These are phyloP conservation scores for Eilema griseolum DNA, from an alignment of 2,888 invertebrate genomes.

Conservation along the genomic window DNA sequence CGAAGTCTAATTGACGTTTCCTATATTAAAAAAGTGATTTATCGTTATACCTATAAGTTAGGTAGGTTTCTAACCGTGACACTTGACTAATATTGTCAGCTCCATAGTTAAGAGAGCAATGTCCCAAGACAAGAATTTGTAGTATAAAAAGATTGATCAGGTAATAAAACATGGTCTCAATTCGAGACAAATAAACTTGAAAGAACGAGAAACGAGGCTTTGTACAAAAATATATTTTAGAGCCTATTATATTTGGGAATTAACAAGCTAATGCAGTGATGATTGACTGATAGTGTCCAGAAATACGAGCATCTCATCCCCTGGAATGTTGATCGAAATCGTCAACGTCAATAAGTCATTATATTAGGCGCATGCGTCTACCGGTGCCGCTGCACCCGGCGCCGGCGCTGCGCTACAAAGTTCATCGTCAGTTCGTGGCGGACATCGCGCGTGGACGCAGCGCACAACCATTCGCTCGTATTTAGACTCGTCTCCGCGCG, in stretches of 20 bases:
- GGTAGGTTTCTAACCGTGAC: neutral
- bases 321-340: constrained; percentile 71
- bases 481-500: constrained; percentile 53
- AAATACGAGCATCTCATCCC: constrained; percentile 71
- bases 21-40: no score
- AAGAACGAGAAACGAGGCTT: constrained; percentile 27
- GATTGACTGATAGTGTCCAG: constrained; percentile 69
- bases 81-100: constrained; percentile 53
- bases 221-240: constrained; percentile 20
- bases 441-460: constrained; percentile 69
- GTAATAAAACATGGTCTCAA: constrained; percentile 20
- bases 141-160: constrained; percentile 28
- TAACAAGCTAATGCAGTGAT: constrained; percentile 38
- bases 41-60: no score
- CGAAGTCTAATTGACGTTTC: no score
- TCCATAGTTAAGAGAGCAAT: constrained; percentile 75
- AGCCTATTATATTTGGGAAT: constrained; percentile 26
- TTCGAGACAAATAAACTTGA: constrained; percentile 20
- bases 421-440: constrained; percentile 64
- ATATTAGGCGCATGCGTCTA: constrained; percentile 64
- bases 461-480: constrained; percentile 44
- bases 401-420: constrained; percentile 65
- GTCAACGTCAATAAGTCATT: constrained; percentile 63
- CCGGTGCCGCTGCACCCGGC: constrained; percentile 35
- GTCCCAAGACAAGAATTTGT: constrained; percentile 62